Percentiles rank a stretch among this genome's conserved stretches.
Conservation (phyloP, 1,140 invertebrate genomes). For the Stegodyphus dumicola region DNA sequence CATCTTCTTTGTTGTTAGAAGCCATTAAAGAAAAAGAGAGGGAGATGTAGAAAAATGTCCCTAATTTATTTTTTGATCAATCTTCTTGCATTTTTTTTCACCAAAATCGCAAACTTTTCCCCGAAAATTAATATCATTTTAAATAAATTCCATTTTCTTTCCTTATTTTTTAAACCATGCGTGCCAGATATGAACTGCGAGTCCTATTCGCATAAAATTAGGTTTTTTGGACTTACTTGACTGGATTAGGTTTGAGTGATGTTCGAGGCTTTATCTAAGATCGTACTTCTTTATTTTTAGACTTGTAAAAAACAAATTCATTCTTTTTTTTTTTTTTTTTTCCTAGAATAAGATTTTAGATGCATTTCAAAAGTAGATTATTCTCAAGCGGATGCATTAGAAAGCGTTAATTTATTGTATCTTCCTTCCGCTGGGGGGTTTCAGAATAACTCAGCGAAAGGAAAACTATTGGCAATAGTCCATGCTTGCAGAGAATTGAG, state of each 20-base stretch:
- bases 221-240: not conserved
- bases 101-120: constrained; percentile 2
- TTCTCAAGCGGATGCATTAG: not conserved
- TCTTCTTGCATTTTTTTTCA: constrained; percentile 24
- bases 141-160: constrained; percentile 43
- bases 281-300: not conserved
- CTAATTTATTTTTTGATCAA: constrained; percentile 58
- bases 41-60: constrained; percentile 33
- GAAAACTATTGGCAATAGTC: not conserved
- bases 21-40: constrained; percentile 29
- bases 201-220: constrained; percentile 14
- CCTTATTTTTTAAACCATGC: not conserved
- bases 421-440: not conserved
- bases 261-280: not conserved
- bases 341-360: too few relatives aligned
- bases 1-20: constrained; percentile 50
- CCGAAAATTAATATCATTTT: constrained; percentile 57
- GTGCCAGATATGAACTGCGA: not conserved
- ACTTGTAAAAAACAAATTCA: not conserved
- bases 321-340: not conserved
- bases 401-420: not conserved
- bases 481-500: not conserved
- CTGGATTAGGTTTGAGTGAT: constrained; percentile 22
- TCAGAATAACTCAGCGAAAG: not conserved
- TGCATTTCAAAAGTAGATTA: not conserved